Conservation (phyloP, 2,888 invertebrate species). For the Odontothrips loti region DNA sequence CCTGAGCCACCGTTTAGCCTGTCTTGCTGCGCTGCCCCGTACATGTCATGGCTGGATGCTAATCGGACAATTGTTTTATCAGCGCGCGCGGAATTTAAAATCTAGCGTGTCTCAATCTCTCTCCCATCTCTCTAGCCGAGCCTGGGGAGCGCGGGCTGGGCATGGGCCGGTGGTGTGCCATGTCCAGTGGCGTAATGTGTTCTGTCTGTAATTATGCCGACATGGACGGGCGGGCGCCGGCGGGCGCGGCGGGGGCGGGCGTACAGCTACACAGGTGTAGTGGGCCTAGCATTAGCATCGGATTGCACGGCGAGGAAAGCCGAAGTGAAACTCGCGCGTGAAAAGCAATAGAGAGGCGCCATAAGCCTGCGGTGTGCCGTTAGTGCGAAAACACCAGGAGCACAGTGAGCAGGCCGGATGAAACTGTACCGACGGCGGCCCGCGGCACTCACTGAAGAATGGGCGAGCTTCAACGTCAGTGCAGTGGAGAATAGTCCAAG, state of each 20-base stretch:
- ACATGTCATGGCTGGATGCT: conserved; percentile 22
- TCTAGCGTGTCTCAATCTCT: conserved; percentile 22
- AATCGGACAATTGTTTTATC: conserved; percentile 23
- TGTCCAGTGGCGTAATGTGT: not conserved
- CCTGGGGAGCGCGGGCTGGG: not conserved
- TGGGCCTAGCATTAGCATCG: conserved; percentile 2
- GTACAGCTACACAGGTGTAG: not conserved
- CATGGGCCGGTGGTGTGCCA: not conserved
- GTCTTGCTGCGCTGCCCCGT: not conserved
- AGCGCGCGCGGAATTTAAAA: conserved; percentile 19
- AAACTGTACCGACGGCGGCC: no score
- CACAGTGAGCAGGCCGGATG: no score
- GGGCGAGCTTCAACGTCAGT: no score
- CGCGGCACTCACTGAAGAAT: no score
- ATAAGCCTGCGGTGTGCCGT: no score
- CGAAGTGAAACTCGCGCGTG: not conserved
- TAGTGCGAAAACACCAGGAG: no score
- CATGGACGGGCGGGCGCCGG: not conserved
- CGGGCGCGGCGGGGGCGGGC: not conserved
- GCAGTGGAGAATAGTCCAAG: no score
- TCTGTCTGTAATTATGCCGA: not conserved
- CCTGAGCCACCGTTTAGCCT: no score
- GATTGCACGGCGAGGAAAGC: not conserved
- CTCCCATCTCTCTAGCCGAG: not conserved
- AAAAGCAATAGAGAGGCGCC: no score